Conservation (phyloP, 1,140 invertebrate species). For the Holcopasites calliopsidis region DNA sequence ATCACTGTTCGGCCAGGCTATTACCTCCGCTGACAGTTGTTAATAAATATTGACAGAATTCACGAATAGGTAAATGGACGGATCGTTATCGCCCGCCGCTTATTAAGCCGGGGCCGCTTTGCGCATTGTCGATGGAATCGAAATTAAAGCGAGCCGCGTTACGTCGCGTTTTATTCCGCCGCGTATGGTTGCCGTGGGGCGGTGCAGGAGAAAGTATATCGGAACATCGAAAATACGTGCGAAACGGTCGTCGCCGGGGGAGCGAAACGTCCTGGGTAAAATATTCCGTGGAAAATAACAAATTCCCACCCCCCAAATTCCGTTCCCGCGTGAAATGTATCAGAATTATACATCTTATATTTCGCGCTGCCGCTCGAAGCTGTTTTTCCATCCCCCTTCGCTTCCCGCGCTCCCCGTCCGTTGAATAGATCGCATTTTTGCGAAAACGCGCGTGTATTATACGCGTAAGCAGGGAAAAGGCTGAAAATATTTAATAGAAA, state of each 20-base stretch:
- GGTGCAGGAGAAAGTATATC: too few species aligned
- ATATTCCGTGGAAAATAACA: too few species aligned
- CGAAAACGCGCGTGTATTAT: background rate
- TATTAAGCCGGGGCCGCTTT: slow-evolving; percentile 16
- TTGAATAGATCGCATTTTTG: background rate
- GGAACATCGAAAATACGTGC: too few species aligned
- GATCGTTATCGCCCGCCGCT: slow-evolving; percentile 29
- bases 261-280: too few species aligned
- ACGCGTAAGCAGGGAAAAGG: background rate
- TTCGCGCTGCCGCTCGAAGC: too few species aligned
- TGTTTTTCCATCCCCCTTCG: background rate
- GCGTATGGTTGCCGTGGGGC: too few species aligned
- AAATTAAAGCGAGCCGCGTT: slow-evolving; percentile 18
- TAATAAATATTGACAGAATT: slow-evolving; percentile 47
- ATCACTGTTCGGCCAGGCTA: slow-evolving; percentile 17
- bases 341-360: background rate
- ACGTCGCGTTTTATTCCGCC: background rate
- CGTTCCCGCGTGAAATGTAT: background rate
- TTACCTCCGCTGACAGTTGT: slow-evolving; percentile 35
- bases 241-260: background rate
- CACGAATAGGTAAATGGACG: slow-evolving; percentile 35
- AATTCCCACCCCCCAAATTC: too few species aligned
- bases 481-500: slow-evolving; percentile 17
- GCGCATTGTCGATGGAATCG: slow-evolving; percentile 21
- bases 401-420: background rate